Conservation (phyloP, 1,140 invertebrate genomes). For the Lineus longissimus region DNA sequence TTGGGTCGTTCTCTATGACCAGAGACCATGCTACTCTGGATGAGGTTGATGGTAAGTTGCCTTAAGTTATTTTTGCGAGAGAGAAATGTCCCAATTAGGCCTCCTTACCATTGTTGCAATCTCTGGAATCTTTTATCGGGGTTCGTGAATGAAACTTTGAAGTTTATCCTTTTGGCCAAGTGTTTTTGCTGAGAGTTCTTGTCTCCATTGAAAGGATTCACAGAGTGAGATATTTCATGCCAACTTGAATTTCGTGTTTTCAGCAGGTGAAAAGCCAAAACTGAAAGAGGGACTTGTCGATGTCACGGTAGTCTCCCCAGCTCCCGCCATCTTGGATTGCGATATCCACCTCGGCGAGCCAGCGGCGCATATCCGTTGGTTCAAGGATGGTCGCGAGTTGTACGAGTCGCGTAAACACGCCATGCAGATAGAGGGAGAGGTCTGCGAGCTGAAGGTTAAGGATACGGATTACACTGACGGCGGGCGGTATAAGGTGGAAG, state of each 20-base stretch:
- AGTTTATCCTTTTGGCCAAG: too few species aligned
- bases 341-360: constrained; percentile 47
- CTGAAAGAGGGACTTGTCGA: constrained; percentile 42
- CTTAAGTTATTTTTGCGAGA: too few species aligned
- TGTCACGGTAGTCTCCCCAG: constrained; percentile 37
- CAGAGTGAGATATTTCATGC: too few species aligned
- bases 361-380: constrained; percentile 48
- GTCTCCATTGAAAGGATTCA: too few species aligned
- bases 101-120: not conserved
- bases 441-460: constrained; percentile 42
- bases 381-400: constrained; percentile 45
- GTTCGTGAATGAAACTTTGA: too few species aligned
- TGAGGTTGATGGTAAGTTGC: constrained; percentile 81
- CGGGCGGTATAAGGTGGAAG: constrained; percentile 44
- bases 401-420: constrained; percentile 47
- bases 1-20: constrained; percentile 83
- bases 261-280: constrained; percentile 46
- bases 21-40: constrained; percentile 84
- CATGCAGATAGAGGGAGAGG: constrained; percentile 46
- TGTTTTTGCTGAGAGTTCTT: too few species aligned
- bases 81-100: too few species aligned
- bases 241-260: not conserved
- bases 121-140: too few species aligned
- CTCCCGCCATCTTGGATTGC: constrained; percentile 46
- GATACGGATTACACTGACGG: constrained; percentile 45